Conservation (phyloP, 2,888 invertebrate genomes). For the Poecilus cupreus region DNA sequence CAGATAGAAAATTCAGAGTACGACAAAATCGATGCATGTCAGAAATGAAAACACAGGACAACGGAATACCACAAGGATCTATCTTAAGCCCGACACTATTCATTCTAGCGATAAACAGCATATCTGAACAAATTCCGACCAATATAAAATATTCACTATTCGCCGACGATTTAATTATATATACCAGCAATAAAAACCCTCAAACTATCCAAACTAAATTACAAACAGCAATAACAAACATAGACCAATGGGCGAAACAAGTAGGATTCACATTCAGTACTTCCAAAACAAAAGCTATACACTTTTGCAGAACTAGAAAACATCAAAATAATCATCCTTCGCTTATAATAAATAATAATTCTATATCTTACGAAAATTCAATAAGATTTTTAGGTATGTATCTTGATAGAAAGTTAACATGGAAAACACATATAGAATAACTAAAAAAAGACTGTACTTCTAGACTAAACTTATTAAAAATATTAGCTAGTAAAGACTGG, state of each 20-base stretch:
- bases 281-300: background rate
- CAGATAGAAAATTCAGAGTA: too few species aligned
- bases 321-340: background rate
- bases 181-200: background rate
- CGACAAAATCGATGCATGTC: too few species aligned
- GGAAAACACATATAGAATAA: too few species aligned
- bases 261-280: background rate
- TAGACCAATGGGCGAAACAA: background rate
- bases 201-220: too few species aligned
- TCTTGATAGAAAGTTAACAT: too few species aligned
- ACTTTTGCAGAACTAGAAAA: background rate
- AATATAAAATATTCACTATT: background rate
- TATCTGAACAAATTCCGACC: too few species aligned
- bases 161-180: background rate
- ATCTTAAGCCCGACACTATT: background rate
- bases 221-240: background rate
- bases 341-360: too few species aligned
- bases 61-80: background rate
- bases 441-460: too few species aligned
- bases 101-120: background rate
- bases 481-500: too few species aligned
- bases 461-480: too few species aligned
- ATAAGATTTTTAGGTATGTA: too few species aligned
- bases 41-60: background rate
- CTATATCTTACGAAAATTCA: too few species aligned